A percentile compares a stretch with the other conserved stretches of the same genome.
Evolutionary conservation across 2,113 vertebrate species (phyloP).

Genomic region (Tetrao urogallus): DNA sequence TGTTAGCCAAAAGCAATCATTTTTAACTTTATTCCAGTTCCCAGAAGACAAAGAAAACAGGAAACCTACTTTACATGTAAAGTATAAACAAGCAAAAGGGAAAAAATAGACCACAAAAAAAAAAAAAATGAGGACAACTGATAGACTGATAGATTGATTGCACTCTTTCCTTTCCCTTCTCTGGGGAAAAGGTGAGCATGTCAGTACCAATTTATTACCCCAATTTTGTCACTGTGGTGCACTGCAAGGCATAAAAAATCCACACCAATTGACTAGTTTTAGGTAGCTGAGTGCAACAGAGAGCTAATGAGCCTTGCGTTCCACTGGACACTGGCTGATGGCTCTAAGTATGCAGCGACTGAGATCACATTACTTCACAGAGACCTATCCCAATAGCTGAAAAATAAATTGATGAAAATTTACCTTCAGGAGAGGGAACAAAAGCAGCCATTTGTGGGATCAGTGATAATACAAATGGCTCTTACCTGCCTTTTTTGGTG

Average conservation of each 20-base stretch:
- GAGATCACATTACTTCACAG: background rate
- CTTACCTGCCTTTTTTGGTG: background rate
- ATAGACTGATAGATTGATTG: background rate
- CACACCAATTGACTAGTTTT: rapidly evolving
- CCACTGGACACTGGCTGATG: background rate
- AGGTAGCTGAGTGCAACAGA: background rate
- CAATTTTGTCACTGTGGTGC: background rate
- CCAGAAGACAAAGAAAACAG: background rate
- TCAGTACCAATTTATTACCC: background rate
- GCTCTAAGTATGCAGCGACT: background rate
- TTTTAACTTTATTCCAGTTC: background rate
- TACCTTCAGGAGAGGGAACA: background rate
- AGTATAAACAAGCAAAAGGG: background rate
- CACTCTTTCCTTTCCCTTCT: background rate
- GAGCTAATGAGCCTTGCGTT: background rate
- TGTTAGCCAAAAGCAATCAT: background rate
- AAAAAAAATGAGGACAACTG: background rate
- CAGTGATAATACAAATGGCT: background rate
- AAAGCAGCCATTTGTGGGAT: background rate
- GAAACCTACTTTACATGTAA: background rate
- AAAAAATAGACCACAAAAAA: background rate
- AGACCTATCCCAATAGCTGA: background rate
- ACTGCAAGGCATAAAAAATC: background rate
- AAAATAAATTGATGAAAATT: background rate
- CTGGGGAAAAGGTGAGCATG: background rate